Evolutionary conservation across 2,888 invertebrate genomes (phyloP).

Genomic region (Rhorus exstirpatorius): DNA sequence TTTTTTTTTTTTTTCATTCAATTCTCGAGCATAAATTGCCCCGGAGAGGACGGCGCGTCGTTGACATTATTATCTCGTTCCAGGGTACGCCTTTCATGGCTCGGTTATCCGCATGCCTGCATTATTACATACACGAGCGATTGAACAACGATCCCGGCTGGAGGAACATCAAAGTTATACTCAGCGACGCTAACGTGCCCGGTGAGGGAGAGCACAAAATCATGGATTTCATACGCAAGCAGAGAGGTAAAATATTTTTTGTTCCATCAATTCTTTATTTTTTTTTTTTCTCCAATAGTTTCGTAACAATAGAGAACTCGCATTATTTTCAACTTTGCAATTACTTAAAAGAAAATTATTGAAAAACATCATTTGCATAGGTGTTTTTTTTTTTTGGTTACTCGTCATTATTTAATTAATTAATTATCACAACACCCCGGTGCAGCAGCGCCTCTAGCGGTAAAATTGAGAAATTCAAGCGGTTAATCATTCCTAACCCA

Average conservation of each 20-base stretch:
- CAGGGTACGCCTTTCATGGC: conserved; percentile 99
- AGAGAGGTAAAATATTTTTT: conserved; percentile 90
- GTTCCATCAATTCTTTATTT: neutral
- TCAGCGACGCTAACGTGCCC: conserved; percentile 99
- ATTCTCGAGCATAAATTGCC: neutral
- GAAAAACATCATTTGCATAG: too few species aligned
- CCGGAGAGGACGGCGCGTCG: neutral
- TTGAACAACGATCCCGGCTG: conserved; percentile 98
- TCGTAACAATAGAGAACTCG: too few species aligned
- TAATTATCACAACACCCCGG: too few species aligned
- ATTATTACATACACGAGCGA: conserved; percentile 95
- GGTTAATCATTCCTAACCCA: too few species aligned
- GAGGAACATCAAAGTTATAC: conserved; percentile 96
- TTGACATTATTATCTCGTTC: conserved; percentile 55
- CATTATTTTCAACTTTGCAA: too few species aligned
- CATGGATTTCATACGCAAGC: conserved; percentile 99
- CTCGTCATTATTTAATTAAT: too few species aligned
- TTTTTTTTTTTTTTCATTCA: too few species aligned
- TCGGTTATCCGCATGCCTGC: conserved; percentile 93
- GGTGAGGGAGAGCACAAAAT: conserved; percentile 99
- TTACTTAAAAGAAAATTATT: too few species aligned
- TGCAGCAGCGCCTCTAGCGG: too few species aligned
- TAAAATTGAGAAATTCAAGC: too few species aligned
- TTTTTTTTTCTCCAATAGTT: too few species aligned
- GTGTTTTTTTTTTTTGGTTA: too few species aligned